Percentiles rank a stretch among this genome's conserved stretches.
Conservation (phyloP, 2,888 invertebrate genomes). For the Archips xylosteana region DNA sequence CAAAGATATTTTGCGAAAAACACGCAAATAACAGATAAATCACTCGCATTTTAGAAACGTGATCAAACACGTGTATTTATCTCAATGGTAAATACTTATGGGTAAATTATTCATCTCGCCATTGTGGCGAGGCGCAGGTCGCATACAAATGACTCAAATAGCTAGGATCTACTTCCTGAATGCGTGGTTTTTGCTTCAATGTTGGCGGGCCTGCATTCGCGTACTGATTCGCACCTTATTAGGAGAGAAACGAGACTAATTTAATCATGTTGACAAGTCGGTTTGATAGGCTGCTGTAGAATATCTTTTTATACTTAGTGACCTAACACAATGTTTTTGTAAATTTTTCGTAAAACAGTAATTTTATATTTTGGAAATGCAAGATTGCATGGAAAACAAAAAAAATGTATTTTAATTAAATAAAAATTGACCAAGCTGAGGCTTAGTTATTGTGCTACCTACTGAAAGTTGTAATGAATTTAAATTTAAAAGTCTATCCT, state of each 20-base stretch:
- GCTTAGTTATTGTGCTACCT: too few relatives aligned
- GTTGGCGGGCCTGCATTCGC: slow-evolving; percentile 23
- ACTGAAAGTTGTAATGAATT: too few relatives aligned
- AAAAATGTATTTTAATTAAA: too few relatives aligned
- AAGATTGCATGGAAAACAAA: too few relatives aligned
- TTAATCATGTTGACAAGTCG: not conserved
- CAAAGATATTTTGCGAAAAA: not conserved
- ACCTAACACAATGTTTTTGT: not conserved
- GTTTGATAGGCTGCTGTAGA: not conserved
- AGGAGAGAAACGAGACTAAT: not conserved
- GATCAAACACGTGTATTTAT: slow-evolving; percentile 25
- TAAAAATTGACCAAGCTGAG: too few relatives aligned
- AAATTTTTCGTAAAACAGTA: too few relatives aligned
- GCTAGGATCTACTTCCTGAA: slow-evolving; percentile 33
- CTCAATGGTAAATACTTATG: slow-evolving; percentile 19
- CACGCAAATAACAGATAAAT: not conserved
- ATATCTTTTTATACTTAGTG: not conserved
- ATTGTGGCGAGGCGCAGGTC: slow-evolving; percentile 25
- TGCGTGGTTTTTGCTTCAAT: slow-evolving; percentile 36
- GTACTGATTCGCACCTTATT: slow-evolving; percentile 34
- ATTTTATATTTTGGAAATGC: too few relatives aligned
- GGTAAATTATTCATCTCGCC: slow-evolving; percentile 33
- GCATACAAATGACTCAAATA: slow-evolving; percentile 35
- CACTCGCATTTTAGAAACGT: slow-evolving; percentile 3
- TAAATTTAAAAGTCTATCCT: too few relatives aligned